Evolutionary conservation across 2,888 invertebrate genomes (phyloP).

Genomic region (Myopa testacea): DNA sequence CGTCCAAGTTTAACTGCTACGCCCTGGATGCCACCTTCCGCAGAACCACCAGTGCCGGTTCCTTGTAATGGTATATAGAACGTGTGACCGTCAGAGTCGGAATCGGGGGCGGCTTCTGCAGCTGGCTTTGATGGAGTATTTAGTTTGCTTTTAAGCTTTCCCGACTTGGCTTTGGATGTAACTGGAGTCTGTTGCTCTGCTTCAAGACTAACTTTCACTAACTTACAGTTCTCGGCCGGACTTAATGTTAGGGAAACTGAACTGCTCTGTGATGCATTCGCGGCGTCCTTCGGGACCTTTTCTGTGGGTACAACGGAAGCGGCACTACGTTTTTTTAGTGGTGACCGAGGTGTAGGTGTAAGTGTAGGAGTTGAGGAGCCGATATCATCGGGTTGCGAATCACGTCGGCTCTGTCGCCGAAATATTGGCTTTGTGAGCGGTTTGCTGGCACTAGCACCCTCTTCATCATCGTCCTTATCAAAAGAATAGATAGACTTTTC

Average conservation of each 20-base stretch:
- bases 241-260: conserved; percentile 65
- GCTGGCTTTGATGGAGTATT: neutral
- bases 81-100: conserved; percentile 72
- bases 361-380: conserved; percentile 44
- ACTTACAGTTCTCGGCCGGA: conserved; percentile 68
- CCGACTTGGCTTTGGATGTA: conserved; percentile 13
- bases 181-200: conserved; percentile 53
- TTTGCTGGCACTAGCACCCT: conserved; percentile 59
- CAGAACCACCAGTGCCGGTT: conserved; percentile 58
- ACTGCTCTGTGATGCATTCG: conserved; percentile 60
- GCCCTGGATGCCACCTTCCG: conserved; percentile 71
- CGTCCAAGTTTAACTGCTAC: conserved; percentile 76
- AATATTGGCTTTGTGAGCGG: conserved; percentile 66
- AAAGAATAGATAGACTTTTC: conserved; percentile 80
- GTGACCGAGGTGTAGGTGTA: conserved; percentile 49
- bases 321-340: conserved; percentile 55
- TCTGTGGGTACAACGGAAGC: conserved; percentile 55
- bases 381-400: conserved; percentile 61
- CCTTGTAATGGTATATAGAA: conserved; percentile 76
- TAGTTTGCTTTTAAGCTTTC: conserved; percentile 38
- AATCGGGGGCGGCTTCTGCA: conserved; percentile 64
- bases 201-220: conserved; percentile 72
- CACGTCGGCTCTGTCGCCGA: conserved; percentile 69
- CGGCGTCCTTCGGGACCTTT: conserved; percentile 53
- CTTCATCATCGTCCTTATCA: conserved; percentile 76